Evolutionary conservation across 37 sponge, comb jelly and placozoan species (phyloP), one percentile per base, ranked within the genome.

Genomic region (Diacarnus erythraeanus): DNA sequence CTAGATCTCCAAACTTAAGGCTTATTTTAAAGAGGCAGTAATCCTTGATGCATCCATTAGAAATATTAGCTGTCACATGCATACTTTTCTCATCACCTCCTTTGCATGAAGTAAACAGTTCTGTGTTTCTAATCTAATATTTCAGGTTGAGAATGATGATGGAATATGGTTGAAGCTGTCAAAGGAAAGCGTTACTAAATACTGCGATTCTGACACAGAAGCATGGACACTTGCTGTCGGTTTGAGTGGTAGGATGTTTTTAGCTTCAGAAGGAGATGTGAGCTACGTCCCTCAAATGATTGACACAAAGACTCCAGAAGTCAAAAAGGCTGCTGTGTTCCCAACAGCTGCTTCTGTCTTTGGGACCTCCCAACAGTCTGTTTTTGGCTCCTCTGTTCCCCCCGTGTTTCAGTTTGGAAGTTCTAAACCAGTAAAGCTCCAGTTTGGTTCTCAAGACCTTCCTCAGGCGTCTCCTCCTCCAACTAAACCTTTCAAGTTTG

Each of bases 101-200:
- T 31, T 3, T 9, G 25, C 38, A 35, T 74, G 4, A n/a, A 27
- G 37, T 76, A 38, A 37, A 29, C n/a, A 51, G 34, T 39, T 57
- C 15, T 17, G 27, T 39, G 26, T 27, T 72, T 54, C 37, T 38
- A 35, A 21, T 6, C 38, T 38, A 3, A 30, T 71, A 17, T 71
- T 23, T 29, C 56, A 94, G 94, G 81, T 80, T 51, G 90, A 89
- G 51, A 90, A 86, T 35, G 88, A 92, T 35, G 93, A 93, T 81
- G 94, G 94, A 4, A 81, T 91, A 6, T 96, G 97, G 97, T 77
- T 96, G 77, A 93, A 90, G 56, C 86, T 96, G 27, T 59, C 80
- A 27, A 70, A 77, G 22, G 88, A 84, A 36, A 77, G 68, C 18
- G 76, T 43, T 37, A 64, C 81, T 57, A 90, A 86, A 83, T 91